Evolutionary conservation across 2,113 vertebrate species (phyloP), one percentile per base, ranked within the genome.

Genomic region (Psittacara wagleri): DNA sequence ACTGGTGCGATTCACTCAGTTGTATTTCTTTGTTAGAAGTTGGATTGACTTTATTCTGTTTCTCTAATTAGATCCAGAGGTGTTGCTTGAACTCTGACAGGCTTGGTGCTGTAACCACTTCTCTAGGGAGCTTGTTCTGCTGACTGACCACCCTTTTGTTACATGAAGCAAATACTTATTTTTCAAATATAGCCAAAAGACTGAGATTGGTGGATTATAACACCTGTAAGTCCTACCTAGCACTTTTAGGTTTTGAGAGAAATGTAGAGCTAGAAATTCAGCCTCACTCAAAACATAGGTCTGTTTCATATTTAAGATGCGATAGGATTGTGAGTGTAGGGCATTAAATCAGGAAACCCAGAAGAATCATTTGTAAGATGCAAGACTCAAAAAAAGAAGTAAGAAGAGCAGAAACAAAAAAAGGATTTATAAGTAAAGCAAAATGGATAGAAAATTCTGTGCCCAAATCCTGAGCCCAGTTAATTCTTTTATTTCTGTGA

Each of bases 91-190:
- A 25, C 37, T 88, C 31, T 78, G 44, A 39, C 20, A 61, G 31
- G n/a, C 19, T 54, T 59, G 29, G 24, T 15, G 11, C 43, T 78
- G 8, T 66, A 24, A 27, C 22, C 6, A 11, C 15, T 59, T 64
- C 33, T 27, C 44, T 46, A 35, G 25, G 3, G 28, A 91, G 4
- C 16, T 16, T 79, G 13, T 70, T 61, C n/a, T 8, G 12, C 17
- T 62, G 57, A 63, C 46, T 0, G 0, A 31, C 41, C 49, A 33
- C 9, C 4, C 8, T 61, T 33, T 69, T 8, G 4, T 43, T 24
- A 46, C 7, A 16, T 24, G 29, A 67, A 92, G 17, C 29, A 41
- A 83, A 75, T 49, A 4, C 10, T 39, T 88, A 5, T 51, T 64
- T 72, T 75, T 44, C 24, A 57, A 49, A 20, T 51, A 18, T 69